phyloP scores from a whole-genome alignment of 2,113 vertebrate genomes.

The Casuarius casuarius region DNA sequence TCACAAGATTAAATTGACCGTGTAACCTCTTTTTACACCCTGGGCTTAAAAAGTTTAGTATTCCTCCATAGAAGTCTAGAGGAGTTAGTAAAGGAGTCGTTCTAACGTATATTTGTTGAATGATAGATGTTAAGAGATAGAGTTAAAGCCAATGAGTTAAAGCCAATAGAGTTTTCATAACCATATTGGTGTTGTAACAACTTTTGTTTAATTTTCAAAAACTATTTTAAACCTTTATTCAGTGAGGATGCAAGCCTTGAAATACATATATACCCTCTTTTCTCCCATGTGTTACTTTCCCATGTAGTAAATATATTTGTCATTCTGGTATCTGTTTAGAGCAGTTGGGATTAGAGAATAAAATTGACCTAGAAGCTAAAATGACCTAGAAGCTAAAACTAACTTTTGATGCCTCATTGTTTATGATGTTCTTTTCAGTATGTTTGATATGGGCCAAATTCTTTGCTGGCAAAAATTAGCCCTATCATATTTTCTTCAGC shows the following conservation, averaged over 20 bases:
- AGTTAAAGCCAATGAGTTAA: not conserved
- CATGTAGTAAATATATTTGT: not conserved
- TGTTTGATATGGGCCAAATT: not conserved
- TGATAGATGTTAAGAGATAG: not conserved
- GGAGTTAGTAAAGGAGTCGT: not conserved
- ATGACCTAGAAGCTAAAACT: not conserved
- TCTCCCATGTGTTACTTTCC: not conserved
- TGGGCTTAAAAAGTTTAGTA: slow-evolving; percentile 22
- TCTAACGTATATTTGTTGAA: not conserved
- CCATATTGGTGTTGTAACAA: not conserved
- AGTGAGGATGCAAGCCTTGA: not conserved
- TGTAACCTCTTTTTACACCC: slow-evolving; percentile 42
- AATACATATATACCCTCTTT: not conserved
- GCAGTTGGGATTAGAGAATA: not conserved
- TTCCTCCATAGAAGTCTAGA: not conserved
- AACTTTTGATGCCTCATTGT: not conserved
- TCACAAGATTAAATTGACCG: slow-evolving; percentile 64
- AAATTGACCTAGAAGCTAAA: too few species aligned
- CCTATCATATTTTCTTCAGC: not conserved
- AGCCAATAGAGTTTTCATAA: not conserved
- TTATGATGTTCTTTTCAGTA: not conserved
- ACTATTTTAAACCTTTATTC: not conserved
- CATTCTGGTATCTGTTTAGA: not conserved
- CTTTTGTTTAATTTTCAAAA: not conserved
- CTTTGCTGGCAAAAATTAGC: not conserved